Percentiles rank a stretch among this genome's conserved stretches.
These are phyloP conservation scores for Eilema depressum DNA, from an alignment of 2,888 invertebrate species.

Conservation along the genomic window DNA sequence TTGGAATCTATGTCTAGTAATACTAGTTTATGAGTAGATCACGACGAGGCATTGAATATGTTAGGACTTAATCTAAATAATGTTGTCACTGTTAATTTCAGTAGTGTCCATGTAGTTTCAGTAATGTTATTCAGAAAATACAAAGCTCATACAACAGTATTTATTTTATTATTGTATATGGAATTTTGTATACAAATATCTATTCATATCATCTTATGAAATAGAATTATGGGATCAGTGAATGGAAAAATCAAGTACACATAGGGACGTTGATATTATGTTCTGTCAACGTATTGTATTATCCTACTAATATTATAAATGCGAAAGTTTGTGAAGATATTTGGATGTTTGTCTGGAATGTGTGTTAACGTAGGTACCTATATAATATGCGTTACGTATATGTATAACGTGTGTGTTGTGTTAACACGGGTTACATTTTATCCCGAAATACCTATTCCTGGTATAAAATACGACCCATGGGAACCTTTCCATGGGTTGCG, in stretches of 20 bases:
- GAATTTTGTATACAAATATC: conserved; percentile 8
- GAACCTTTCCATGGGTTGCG: too few species aligned
- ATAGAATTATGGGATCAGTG: neutral
- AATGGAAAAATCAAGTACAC: neutral
- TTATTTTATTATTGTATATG: neutral
- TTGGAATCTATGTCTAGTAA: neutral
- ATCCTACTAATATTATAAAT: too few species aligned
- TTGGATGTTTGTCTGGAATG: too few species aligned
- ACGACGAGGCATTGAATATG: neutral
- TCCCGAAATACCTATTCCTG: too few species aligned
- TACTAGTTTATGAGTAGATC: conserved; percentile 22
- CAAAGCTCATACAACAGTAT: conserved; percentile 2
- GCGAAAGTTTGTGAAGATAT: too few species aligned
- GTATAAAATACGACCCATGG: too few species aligned
- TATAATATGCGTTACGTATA: too few species aligned
- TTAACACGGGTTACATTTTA: too few species aligned
- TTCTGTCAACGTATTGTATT: too few species aligned
- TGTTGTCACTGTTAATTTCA: neutral
- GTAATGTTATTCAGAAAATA: conserved; percentile 3
- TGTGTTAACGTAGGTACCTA: too few species aligned
- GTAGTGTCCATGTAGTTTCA: neutral
- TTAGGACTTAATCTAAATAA: conserved; percentile 1
- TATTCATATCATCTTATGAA: neutral
- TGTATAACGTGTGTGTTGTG: too few species aligned
- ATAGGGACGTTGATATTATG: conserved; percentile 1